A percentile compares a stretch with the other conserved stretches of the same genome.
Evolutionary conservation across 1,140 invertebrate species (phyloP).

Genomic region (Drosophila repleta): DNA sequence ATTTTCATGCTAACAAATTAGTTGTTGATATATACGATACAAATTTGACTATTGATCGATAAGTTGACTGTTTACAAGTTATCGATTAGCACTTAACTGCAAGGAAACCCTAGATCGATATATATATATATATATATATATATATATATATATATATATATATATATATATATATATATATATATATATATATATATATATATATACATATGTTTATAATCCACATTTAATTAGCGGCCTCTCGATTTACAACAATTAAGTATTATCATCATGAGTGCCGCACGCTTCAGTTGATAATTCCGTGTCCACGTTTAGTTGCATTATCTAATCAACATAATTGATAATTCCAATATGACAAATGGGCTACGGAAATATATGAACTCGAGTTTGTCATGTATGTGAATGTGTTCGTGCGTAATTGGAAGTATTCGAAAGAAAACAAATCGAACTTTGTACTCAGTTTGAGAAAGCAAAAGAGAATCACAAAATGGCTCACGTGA

Average conservation of each 20-base stretch:
- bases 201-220: not conserved
- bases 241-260: too few relatives aligned
- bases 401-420: constrained; percentile 38
- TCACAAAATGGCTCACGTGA: constrained; percentile 60
- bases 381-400: constrained; percentile 42
- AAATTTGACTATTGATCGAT: too few relatives aligned
- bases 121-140: not conserved
- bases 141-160: constrained; percentile 13
- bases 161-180: not conserved
- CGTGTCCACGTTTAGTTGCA: not conserved
- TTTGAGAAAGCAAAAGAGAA: constrained; percentile 27
- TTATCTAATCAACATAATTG: constrained; percentile 55
- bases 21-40: too few relatives aligned
- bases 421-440: constrained; percentile 15
- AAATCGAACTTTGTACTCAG: constrained; percentile 32
- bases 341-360: constrained; percentile 20
- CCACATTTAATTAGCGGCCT: not conserved
- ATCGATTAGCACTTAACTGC: too few relatives aligned
- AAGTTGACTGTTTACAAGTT: too few relatives aligned
- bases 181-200: too few relatives aligned
- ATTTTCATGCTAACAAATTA: too few relatives aligned
- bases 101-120: too few relatives aligned
- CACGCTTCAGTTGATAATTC: constrained; percentile 2
- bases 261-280: not conserved
- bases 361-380: not conserved